Evolutionary conservation across 2,888 invertebrate species (phyloP), one percentile per base, ranked within the genome.

Genomic region (Drosophila paracracens): DNA sequence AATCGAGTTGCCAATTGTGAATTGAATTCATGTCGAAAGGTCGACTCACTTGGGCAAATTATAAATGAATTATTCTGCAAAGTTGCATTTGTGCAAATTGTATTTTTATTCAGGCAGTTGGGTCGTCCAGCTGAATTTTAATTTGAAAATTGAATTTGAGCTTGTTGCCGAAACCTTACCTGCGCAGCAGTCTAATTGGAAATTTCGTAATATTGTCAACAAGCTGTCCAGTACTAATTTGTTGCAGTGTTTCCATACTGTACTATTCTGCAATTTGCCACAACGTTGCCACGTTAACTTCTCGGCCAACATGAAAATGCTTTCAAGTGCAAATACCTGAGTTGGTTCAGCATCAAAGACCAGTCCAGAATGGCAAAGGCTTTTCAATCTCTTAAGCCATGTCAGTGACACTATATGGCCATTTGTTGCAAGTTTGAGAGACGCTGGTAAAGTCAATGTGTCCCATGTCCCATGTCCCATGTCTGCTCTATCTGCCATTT

Each of bases 271-370:
- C 46, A 46, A 7, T 25, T 4, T 25, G 13, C 1, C 31, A 31
- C 31, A 31, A 31, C 1, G 31, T 31, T 31, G 10, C 31, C 31
- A 31, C 31, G 31, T 31, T 31, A 11, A 48, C 51, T 54, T 59
- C 7, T 35, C 54, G 54, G 50, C 29, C 11, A 62, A 54, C 67
- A 73, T 16, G 25, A 25, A 63, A 53, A 57, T 21, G 74, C 76
- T 75, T 61, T 76, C 57, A 68, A 68, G 63, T 29, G 61, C 33
- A 36, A 64, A 27, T 48, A 38, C 36, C 35, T 53, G 2, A n/a
- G 51, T 10, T 46, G 10, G 52, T 31, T 27, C 5, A 25, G 31
- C 54, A 25, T 11, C 46, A 46, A 61, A 50, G 51, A 43, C 35
- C 57, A 16, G 16, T 11, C 27, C 40, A 33, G 46, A 35, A 51